These are phyloP conservation scores for Apotomis betuletana DNA, from an alignment of 2,888 invertebrate genomes.

Conservation along the genomic window DNA sequence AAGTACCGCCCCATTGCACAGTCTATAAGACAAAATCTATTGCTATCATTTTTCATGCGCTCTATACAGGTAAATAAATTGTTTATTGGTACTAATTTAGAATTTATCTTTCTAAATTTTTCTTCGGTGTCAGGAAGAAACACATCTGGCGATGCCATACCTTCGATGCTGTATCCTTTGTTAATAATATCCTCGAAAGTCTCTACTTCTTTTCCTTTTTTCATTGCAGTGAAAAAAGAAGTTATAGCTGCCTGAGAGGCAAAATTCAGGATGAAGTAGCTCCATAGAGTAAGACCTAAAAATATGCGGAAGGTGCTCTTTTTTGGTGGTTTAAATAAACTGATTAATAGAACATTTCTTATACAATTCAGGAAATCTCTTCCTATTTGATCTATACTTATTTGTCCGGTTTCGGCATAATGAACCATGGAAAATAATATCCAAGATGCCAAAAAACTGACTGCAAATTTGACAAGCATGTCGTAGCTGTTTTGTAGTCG, in stretches of 20 bases:
- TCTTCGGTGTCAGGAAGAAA: slow-evolving; percentile 70
- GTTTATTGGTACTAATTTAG: slow-evolving; percentile 59
- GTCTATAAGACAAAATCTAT: slow-evolving; percentile 72
- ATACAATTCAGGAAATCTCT: slow-evolving; percentile 71
- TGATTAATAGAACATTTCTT: slow-evolving; percentile 63
- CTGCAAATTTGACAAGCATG: slow-evolving; percentile 51
- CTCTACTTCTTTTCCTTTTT: slow-evolving; percentile 72
- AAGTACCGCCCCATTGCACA: slow-evolving; percentile 71
- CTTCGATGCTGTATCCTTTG: slow-evolving; percentile 71
- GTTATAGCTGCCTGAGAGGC: slow-evolving; percentile 72
- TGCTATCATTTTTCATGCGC: slow-evolving; percentile 61
- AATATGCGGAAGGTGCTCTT: slow-evolving; percentile 65
- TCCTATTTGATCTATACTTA: slow-evolving; percentile 66
- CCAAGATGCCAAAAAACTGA: slow-evolving; percentile 69
- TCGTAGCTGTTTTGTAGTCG: slow-evolving; percentile 53
- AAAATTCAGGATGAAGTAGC: slow-evolving; percentile 74
- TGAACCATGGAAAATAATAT: slow-evolving; percentile 63
- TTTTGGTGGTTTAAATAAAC: slow-evolving; percentile 63
- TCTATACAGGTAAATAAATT: slow-evolving; percentile 63
- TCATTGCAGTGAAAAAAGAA: slow-evolving; percentile 72
- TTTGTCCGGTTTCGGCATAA: slow-evolving; percentile 51
- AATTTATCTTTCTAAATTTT: slow-evolving; percentile 63
- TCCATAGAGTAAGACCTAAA: slow-evolving; percentile 67
- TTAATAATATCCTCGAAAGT: slow-evolving; percentile 73
- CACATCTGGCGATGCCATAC: slow-evolving; percentile 73